A percentile compares a stretch with the other conserved stretches of the same genome.
These are phyloP conservation scores for Hirtodrosophila alboralis DNA, from an alignment of 2,888 invertebrate species.

Conservation along the genomic window DNA sequence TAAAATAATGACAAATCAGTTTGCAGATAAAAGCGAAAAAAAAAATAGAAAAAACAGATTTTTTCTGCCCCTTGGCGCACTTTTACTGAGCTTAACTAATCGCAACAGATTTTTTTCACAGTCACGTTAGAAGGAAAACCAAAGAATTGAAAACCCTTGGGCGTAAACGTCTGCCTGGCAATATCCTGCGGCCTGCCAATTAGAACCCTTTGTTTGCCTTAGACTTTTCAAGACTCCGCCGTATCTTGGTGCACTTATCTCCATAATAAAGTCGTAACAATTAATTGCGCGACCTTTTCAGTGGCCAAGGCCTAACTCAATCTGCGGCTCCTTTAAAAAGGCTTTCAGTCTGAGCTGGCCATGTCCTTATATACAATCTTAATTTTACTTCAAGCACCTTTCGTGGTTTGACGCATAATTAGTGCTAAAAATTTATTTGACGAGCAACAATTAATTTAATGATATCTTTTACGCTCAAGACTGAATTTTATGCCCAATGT, in stretches of 20 bases:
- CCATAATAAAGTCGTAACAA: conserved; percentile 82
- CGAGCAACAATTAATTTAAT: conserved; percentile 76
- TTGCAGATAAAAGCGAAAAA: conserved; percentile 70
- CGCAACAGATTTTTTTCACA: conserved; percentile 81
- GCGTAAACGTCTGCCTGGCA: conserved; percentile 64
- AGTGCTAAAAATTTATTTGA: conserved; percentile 74
- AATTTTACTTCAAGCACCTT: conserved; percentile 25
- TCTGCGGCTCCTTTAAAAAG: conserved; percentile 16
- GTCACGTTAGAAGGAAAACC: conserved; percentile 51
- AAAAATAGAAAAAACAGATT: conserved; percentile 47
- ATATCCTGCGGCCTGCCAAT: conserved; percentile 76
- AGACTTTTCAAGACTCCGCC: conserved; percentile 44
- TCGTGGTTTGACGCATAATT: conserved; percentile 70
- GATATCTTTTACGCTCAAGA: conserved; percentile 44
- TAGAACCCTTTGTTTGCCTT: conserved; percentile 77
- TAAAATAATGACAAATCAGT: conserved; percentile 83
- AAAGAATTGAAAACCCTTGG: conserved; percentile 50
- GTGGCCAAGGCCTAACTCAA: conserved; percentile 23
- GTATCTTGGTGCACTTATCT: conserved; percentile 72
- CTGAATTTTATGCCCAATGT: conserved; percentile 13
- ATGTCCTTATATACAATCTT: conserved; percentile 29
- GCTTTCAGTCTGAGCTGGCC: background rate
- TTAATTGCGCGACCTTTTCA: conserved; percentile 80
- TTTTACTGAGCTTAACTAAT: conserved; percentile 79
- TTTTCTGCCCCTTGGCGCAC: conserved; percentile 34